These are phyloP conservation scores for Pangasianodon hypophthalmus DNA, from an alignment of 2,113 vertebrate genomes.

Conservation along the genomic window DNA sequence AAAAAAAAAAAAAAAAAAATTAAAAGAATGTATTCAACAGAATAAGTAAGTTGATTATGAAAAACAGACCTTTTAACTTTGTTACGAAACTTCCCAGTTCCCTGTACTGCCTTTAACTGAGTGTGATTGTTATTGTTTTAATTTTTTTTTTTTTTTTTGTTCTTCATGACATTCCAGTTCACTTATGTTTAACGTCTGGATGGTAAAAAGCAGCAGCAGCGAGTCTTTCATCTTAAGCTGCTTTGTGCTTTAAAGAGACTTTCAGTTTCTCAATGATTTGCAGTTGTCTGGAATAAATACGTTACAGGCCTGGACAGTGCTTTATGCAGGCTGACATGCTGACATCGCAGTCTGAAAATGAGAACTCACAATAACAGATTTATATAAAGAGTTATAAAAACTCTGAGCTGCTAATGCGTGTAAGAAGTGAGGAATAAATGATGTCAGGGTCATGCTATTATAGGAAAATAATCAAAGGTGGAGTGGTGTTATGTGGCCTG, in stretches of 20 bases:
- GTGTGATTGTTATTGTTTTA: background rate
- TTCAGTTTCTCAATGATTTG: background rate
- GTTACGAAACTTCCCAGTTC: background rate
- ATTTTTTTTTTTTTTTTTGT: background rate
- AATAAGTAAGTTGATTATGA: background rate
- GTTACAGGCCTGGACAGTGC: background rate
- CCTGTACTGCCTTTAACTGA: background rate
- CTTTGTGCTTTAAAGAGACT: slow-evolving; percentile 9
- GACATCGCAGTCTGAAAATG: background rate
- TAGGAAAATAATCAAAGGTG: background rate
- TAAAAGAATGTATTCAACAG: background rate
- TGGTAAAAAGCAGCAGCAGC: background rate
- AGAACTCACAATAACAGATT: background rate
- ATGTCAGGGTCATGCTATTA: background rate
- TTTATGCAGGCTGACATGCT: background rate
- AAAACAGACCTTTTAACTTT: background rate
- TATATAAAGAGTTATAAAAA: background rate
- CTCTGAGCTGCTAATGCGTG: background rate
- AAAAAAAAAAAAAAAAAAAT: background rate
- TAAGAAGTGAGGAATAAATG: background rate
- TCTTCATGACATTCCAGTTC: background rate
- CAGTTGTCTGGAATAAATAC: slow-evolving; percentile 6
- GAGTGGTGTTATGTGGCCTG: background rate
- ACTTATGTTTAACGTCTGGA: background rate
- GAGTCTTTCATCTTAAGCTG: background rate